These are phyloP conservation scores for Trididemnum nubilum DNA, from an alignment of 23 tunicate species.

Conservation along the genomic window DNA sequence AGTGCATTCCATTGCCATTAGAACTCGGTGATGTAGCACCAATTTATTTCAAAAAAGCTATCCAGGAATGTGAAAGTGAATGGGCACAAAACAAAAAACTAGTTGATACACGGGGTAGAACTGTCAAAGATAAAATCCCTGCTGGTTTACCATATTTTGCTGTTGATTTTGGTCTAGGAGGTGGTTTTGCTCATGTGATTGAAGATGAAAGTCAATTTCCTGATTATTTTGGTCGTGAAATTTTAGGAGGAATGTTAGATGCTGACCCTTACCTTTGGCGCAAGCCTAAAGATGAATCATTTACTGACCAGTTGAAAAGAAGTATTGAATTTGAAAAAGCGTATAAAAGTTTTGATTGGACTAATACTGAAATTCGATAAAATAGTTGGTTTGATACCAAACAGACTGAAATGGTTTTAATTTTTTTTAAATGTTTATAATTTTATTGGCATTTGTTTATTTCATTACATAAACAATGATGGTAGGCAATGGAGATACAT, in stretches of 20 bases:
- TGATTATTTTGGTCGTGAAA: constrained; percentile 81
- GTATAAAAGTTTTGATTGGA: constrained; percentile 64
- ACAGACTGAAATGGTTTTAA: too few relatives aligned
- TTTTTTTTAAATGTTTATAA: too few relatives aligned
- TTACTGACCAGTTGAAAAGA: constrained; percentile 80
- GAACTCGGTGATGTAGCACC: constrained; percentile 89
- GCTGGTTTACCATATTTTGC: constrained; percentile 89
- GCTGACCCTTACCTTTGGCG: constrained; percentile 86
- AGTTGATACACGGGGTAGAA: constrained; percentile 81
- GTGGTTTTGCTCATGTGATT: constrained; percentile 97
- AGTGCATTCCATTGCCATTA: constrained; percentile 83
- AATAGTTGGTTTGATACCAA: too few relatives aligned
- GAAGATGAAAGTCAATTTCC: constrained; percentile 85
- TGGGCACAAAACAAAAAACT: constrained; percentile 90
- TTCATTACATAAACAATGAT: too few relatives aligned
- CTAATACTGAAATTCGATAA: constrained; percentile 11
- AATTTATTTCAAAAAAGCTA: constrained; percentile 95
- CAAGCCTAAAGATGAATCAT: constrained; percentile 75
- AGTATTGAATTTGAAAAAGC: constrained; percentile 66
- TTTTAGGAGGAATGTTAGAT: constrained; percentile 89
- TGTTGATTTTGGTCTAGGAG: constrained; percentile 87
- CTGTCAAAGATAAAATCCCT: constrained; percentile 68
- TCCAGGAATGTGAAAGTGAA: constrained; percentile 91
- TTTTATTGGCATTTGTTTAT: too few relatives aligned
- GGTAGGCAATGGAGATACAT: too few relatives aligned